Conservation (phyloP, 2,888 invertebrate genomes). For the Nephrotoma flavescens region DNA sequence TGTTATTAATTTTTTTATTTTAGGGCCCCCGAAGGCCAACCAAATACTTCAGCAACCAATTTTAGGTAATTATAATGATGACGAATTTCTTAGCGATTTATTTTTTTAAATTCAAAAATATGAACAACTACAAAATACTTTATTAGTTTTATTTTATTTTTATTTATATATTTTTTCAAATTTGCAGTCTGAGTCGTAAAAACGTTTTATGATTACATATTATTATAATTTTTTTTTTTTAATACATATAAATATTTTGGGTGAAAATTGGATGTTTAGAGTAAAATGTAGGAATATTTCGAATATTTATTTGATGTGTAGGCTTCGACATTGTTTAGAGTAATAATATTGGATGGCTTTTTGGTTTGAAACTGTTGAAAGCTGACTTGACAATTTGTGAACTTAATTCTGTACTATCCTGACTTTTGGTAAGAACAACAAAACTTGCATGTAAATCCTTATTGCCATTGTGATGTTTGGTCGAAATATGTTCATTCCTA, state of each 20-base stretch:
- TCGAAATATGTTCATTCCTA: too few species aligned
- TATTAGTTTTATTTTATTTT: neutral
- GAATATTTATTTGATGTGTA: neutral
- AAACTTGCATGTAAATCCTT: too few species aligned
- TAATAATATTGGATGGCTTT: neutral
- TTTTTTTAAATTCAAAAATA: neutral
- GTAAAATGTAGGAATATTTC: neutral
- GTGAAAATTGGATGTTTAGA: neutral
- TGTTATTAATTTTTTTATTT: constrained; percentile 16
- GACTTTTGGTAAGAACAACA: too few species aligned
- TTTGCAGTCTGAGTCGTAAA: neutral
- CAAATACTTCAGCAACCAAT: constrained; percentile 20
- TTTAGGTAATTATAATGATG: constrained; percentile 19
- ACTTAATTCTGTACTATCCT: too few species aligned
- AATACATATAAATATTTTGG: neutral
- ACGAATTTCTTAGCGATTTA: neutral
- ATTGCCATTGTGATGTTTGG: too few species aligned
- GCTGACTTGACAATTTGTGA: too few species aligned
- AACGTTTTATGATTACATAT: neutral
- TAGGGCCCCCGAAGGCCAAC: constrained; percentile 22
- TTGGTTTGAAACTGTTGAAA: neutral
- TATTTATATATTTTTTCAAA: neutral
- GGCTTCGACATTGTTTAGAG: neutral
- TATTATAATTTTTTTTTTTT: neutral
- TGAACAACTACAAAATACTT: neutral